Conservation (phyloP, 1,140 invertebrate genomes). For the Lineus longissimus region DNA sequence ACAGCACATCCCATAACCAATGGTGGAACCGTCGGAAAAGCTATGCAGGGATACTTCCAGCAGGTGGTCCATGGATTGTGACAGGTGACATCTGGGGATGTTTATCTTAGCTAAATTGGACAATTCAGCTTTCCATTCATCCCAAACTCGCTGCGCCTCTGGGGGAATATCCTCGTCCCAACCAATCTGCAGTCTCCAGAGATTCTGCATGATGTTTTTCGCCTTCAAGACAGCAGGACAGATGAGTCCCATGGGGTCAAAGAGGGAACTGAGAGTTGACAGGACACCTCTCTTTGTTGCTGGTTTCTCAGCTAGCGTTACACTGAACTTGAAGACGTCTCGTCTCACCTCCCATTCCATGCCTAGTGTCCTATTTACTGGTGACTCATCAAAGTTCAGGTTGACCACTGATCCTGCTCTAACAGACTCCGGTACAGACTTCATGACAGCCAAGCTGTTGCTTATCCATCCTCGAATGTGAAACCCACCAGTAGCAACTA, state of each 20-base stretch:
- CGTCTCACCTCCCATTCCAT: neutral
- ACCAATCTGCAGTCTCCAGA: constrained; percentile 3
- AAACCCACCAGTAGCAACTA: neutral
- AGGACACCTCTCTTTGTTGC: constrained; percentile 12
- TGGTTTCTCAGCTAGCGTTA: neutral
- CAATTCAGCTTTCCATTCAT: constrained; percentile 11
- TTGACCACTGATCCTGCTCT: neutral
- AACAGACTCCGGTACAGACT: neutral
- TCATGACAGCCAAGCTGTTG: neutral
- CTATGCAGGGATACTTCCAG: neutral
- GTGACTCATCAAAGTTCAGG: neutral
- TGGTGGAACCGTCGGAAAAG: neutral
- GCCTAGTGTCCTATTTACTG: neutral
- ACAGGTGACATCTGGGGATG: constrained; percentile 6
- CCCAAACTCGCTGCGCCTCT: neutral
- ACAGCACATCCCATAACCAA: constrained; percentile 15
- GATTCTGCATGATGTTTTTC: constrained; percentile 17
- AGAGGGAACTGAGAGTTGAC: constrained; percentile 11
- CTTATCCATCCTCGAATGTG: neutral
- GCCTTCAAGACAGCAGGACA: constrained; percentile 14
- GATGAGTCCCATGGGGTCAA: constrained; percentile 19
- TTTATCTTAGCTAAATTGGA: neutral
- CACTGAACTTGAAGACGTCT: constrained; percentile 8
- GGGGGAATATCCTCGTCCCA: neutral
- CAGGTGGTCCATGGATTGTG: neutral